These are phyloP conservation scores for Latrodectus hesperus DNA, from an alignment of 2,888 invertebrate genomes.

Conservation along the genomic window DNA sequence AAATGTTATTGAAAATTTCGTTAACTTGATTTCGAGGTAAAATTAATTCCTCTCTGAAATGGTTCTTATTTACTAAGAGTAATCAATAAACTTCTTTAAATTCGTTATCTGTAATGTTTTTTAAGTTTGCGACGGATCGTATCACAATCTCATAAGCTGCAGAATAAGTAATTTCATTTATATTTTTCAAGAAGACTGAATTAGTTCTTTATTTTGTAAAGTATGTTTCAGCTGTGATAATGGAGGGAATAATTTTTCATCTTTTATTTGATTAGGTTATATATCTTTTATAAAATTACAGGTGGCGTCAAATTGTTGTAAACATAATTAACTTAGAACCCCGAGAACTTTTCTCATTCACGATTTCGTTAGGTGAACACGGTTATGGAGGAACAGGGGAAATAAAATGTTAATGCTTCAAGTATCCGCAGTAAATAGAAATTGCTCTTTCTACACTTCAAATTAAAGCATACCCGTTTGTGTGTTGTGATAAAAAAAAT, in stretches of 20 bases:
- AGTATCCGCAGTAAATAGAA: slow-evolving; percentile 49
- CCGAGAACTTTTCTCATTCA: slow-evolving; percentile 1
- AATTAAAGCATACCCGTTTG: slow-evolving; percentile 35
- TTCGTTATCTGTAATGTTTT: too few species aligned
- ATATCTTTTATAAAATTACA: slow-evolving; percentile 40
- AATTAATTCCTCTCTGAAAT: too few species aligned
- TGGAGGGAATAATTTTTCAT: slow-evolving; percentile 45
- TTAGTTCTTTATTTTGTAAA: slow-evolving; percentile 28
- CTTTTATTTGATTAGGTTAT: slow-evolving; percentile 52
- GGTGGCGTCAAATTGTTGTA: slow-evolving; percentile 12
- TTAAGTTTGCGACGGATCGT: too few species aligned
- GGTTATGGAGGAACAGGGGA: not conserved
- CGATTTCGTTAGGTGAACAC: slow-evolving; percentile 9
- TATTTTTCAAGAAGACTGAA: slow-evolving; percentile 15
- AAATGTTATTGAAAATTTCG: too few species aligned
- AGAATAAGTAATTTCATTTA: not conserved
- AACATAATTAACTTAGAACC: slow-evolving; percentile 43
- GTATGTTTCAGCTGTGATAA: slow-evolving; percentile 19
- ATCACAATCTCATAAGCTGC: too few species aligned
- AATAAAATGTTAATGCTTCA: slow-evolving; percentile 11
- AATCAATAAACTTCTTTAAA: too few species aligned
- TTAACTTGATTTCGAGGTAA: too few species aligned
- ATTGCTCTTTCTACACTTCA: slow-evolving; percentile 41
- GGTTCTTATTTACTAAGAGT: too few species aligned
- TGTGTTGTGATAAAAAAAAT: slow-evolving; percentile 23